Percentiles rank a stretch among this genome's conserved stretches.
Evolutionary conservation across 2,888 invertebrate genomes (phyloP).

Genomic region (Harmothoe impar): DNA sequence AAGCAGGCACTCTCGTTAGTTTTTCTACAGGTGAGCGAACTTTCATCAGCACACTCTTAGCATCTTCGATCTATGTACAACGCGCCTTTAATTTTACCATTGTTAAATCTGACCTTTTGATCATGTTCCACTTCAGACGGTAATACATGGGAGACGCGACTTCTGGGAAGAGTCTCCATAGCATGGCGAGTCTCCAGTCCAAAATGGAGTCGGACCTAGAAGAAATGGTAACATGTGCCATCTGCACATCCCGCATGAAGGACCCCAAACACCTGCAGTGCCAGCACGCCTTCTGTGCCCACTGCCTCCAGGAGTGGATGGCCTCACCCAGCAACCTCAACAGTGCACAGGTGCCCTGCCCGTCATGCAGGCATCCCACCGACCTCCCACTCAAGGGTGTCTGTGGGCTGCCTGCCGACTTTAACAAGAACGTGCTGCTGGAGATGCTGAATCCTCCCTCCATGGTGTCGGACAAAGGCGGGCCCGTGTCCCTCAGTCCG

Average conservation of each 20-base stretch:
- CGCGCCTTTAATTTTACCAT: too few species aligned
- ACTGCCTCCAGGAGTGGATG: conserved; percentile 39
- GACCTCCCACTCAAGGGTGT: neutral
- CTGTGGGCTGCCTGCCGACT: neutral
- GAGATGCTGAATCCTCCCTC: conserved; percentile 19
- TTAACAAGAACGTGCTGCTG: conserved; percentile 42
- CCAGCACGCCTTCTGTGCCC: conserved; percentile 54
- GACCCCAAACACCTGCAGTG: conserved; percentile 54
- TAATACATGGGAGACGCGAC: neutral
- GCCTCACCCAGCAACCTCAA: conserved; percentile 16
- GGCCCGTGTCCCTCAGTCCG: neutral
- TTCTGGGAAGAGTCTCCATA: neutral
- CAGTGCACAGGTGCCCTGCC: conserved; percentile 21
- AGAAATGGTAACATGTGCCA: conserved; percentile 43
- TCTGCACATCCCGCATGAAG: conserved; percentile 32
- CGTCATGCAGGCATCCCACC: conserved; percentile 27
- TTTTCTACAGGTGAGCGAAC: too few species aligned
- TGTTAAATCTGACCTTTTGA: too few species aligned
- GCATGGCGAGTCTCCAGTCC: conserved; percentile 24
- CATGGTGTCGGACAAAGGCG: neutral
- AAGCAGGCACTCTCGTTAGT: too few species aligned
- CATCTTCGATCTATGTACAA: too few species aligned
- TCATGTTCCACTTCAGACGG: too few species aligned
- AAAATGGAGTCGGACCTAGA: conserved; percentile 16
- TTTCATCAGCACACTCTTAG: too few species aligned